A percentile compares a stretch with the other conserved stretches of the same genome.
Conservation (phyloP, 2,797 vertebrate species). For the Danio choprae region DNA sequence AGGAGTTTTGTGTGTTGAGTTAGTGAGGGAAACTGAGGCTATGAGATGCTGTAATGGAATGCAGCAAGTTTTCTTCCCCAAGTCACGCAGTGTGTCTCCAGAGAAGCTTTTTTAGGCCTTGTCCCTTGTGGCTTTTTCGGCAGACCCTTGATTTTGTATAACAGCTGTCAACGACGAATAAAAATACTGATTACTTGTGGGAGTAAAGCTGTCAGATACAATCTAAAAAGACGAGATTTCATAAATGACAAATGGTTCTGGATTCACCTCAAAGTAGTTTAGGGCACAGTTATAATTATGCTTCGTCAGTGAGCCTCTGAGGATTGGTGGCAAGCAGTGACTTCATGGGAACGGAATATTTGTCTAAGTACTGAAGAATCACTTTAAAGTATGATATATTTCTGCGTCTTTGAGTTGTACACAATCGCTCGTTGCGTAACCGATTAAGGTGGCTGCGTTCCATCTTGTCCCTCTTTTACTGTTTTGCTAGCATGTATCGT, state of each 20-base stretch:
- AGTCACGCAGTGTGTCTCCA: not conserved
- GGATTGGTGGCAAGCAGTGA: not conserved
- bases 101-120: slow-evolving; percentile 38
- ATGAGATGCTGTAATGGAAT: slow-evolving; percentile 20
- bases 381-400: not conserved
- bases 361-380: not conserved
- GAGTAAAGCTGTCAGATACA: slow-evolving; percentile 34
- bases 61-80: slow-evolving; percentile 1
- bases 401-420: not conserved
- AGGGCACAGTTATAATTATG: not conserved
- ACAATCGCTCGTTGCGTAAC: slow-evolving; percentile 14
- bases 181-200: slow-evolving; percentile 43
- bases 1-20: not conserved
- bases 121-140: slow-evolving; percentile 34
- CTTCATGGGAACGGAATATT: not conserved
- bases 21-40: slow-evolving; percentile 3
- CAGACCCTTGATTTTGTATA: slow-evolving; percentile 45
- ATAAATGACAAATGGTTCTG: slow-evolving; percentile 16
- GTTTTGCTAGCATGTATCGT: slow-evolving; percentile 35
- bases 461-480: slow-evolving; percentile 7
- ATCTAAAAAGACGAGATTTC: slow-evolving; percentile 10
- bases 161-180: slow-evolving; percentile 47
- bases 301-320: slow-evolving; percentile 9
- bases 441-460: slow-evolving; percentile 3
- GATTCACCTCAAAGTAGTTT: not conserved